Conservation (phyloP, 1,140 invertebrate species). For the Pseudomyrmex cubaensis region DNA sequence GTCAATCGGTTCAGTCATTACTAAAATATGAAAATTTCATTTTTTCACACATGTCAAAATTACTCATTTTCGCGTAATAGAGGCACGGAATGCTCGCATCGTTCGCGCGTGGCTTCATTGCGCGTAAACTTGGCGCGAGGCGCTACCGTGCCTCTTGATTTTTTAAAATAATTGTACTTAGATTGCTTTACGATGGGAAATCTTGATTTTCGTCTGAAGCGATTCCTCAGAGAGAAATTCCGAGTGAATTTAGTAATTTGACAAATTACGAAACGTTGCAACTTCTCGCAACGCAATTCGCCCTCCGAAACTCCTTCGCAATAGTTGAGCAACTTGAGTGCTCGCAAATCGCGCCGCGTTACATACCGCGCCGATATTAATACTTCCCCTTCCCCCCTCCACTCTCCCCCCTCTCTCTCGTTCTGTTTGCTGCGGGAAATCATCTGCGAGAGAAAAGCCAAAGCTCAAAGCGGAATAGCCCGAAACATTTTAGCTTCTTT, state of each 20-base stretch:
- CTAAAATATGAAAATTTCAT: no score
- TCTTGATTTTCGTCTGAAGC: neutral
- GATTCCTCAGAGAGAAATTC: neutral
- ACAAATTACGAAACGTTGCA: neutral
- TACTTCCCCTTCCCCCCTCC: conserved; percentile 2
- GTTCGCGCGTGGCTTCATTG: no score
- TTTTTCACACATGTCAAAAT: no score
- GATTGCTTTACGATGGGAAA: neutral
- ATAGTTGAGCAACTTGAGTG: neutral
- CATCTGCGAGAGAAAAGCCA: conserved; percentile 11
- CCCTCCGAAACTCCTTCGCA: neutral
- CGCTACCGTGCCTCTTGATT: no score
- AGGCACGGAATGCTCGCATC: no score
- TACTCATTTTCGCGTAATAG: no score
- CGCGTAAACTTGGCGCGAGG: no score
- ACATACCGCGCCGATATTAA: conserved; percentile 27
- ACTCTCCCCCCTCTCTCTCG: neutral
- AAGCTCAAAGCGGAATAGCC: conserved; percentile 44
- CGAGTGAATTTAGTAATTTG: neutral
- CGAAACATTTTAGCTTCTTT: conserved; percentile 56
- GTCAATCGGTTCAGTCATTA: no score
- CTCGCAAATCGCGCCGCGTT: neutral
- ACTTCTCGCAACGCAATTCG: conserved; percentile 9
- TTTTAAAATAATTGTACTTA: no score
- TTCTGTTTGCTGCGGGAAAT: conserved; percentile 39